Conservation (phyloP, 2,113 vertebrate species). For the Tyto alba region DNA sequence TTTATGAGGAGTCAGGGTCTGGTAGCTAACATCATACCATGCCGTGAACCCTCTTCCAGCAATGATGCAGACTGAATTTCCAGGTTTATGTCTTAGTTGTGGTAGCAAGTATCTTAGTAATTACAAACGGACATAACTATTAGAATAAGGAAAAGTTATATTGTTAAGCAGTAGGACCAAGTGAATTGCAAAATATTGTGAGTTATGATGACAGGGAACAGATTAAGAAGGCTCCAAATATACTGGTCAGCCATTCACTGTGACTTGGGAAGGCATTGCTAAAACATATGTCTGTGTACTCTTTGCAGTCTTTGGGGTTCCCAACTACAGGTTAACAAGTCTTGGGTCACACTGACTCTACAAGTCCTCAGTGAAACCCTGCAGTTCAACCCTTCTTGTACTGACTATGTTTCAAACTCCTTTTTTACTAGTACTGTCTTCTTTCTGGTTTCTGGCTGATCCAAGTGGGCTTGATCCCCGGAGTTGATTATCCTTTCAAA, state of each 20-base stretch:
- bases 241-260: background rate
- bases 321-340: background rate
- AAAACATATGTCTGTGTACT: background rate
- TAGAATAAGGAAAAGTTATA: background rate
- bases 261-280: background rate
- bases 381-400: background rate
- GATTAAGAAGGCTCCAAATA: background rate
- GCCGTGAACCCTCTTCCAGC: background rate
- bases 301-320: background rate
- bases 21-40: background rate
- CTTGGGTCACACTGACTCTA: background rate
- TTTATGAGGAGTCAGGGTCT: background rate
- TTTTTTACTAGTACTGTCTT: background rate
- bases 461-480: background rate
- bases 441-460: background rate
- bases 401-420: background rate
- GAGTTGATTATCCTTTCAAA: background rate
- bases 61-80: background rate
- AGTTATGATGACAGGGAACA: background rate
- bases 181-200: background rate
- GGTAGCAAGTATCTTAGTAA: background rate
- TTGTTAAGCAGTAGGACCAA: background rate
- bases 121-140: background rate
- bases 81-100: background rate
- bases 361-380: background rate